Evolutionary conservation across 37 sponge, comb jelly and placozoan species (phyloP), one percentile per base, ranked within the genome.

Genomic region (Corticium candelabrum): DNA sequence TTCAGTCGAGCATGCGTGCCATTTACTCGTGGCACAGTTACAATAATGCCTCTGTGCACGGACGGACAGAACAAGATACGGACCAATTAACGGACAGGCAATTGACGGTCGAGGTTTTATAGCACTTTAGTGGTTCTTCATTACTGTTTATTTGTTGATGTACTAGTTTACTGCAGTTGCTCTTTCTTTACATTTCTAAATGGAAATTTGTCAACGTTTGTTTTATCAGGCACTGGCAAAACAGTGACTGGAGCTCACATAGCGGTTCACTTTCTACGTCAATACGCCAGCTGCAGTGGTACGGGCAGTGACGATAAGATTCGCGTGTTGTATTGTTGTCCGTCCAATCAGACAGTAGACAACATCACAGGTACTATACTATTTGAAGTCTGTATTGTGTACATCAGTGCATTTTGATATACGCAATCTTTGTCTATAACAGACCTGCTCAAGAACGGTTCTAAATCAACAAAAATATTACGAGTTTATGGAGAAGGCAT

Each of bases 201-300:
- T n/a, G n/a, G n/a, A n/a, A n/a, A n/a, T n/a, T n/a, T n/a, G n/a
- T n/a, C n/a, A n/a, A n/a, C n/a, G n/a, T n/a, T n/a, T n/a, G n/a
- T n/a, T n/a, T n/a, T n/a, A n/a, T n/a, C n/a, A 50, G 62, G 62
- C 11, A 50, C 62, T 50, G 62, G 62, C 62, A 50, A 50, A 50
- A 50, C 62, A 50, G 62, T 50, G 62, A 50, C 62, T 27, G 62
- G 62, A 50, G 21, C 21, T 21, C 62, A 50, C 62, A 50, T 50
- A 27, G 62, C 62, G 11, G 11, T 50, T 11, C 62, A 50, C 11
- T 50, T 50, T 50, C 15, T 50, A 27, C 11, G 62, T 27, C 62
- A 50, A 50, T 21, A 50, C 21, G 11, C 21, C 62, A 50, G 15
- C 21, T 50, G 11, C 11, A 21, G 21, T 21, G 21, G 21, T 21